Base-by-base conservation (phyloP, 2,797 vertebrate species). In the Limnodromus scolopaceus region DNA sequence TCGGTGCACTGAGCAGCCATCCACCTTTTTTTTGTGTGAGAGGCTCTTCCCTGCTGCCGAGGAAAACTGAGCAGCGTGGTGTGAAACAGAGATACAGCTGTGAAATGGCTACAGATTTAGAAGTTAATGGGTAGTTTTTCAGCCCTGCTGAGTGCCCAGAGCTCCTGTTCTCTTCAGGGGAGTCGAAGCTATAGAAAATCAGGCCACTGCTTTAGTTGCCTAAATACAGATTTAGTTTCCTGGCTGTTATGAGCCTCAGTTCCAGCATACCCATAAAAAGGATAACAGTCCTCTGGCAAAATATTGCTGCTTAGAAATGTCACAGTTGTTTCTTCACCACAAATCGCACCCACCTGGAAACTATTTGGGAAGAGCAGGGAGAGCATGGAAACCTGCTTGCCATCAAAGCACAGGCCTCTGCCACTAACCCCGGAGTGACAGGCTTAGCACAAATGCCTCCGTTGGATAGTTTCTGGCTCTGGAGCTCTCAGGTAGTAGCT, bases 161-260 rank as follows among this genome's bases (percentile, higher is more conserved):
- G 64, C 41, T 95, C 39, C 70, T 80, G 68, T 65, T 95, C 48
- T 74, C 74, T 77, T 84, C 70, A 74, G 39, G 30, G 41, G 22
- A 91, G 63, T 83, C 17, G 4, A 87, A 90, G 16, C n/a, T 65
- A 39, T 54, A 64, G 86, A 92, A 93, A 95, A 91, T 92, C 53
- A 95, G 93, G 68, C 70, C 88, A 54, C 41, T 83, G 36, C 32
- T 79, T 87, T 45, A 60, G 51, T 74, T 96, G 39, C 78, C 90
- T 94, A 84, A 94, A 92, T 75, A 95, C 89, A 93, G 83, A 85
- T 87, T 80, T 93, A 36, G 68, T 77, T 95, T 96, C 41, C 53
- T 85, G 70, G n/a, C 23, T 82, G 34, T 94, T 93, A 60, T 1
- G 30, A 71, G 30, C 7, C 18, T 89, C 68, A 25, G 22, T 77